These are phyloP conservation scores for Cylloceria caligata DNA, from an alignment of 2,888 invertebrate species.

Conservation along the genomic window DNA sequence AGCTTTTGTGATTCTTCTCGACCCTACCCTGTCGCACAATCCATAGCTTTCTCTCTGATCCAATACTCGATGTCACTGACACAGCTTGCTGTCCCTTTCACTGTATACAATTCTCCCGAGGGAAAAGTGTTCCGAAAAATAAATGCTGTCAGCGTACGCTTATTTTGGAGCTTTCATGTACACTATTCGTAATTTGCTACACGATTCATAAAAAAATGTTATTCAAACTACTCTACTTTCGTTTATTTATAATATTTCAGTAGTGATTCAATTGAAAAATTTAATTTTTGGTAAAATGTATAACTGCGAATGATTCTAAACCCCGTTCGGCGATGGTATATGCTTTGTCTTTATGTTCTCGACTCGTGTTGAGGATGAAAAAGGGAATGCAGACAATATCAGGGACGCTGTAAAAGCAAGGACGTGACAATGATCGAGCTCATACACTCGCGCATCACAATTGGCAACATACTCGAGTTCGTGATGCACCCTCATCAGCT, in stretches of 20 bases:
- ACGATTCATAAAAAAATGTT: too few species aligned
- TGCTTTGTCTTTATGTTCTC: neutral
- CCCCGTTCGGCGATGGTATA: neutral
- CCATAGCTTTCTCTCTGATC: neutral
- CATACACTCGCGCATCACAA: neutral
- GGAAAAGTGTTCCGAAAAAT: neutral
- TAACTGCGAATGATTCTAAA: neutral
- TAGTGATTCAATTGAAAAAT: too few species aligned
- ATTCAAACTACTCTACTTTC: too few species aligned
- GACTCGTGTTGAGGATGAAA: constrained; percentile 4
- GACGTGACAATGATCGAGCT: constrained; percentile 3
- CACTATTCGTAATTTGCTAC: neutral
- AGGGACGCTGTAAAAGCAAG: neutral
- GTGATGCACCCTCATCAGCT: constrained; percentile 12
- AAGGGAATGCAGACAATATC: constrained; percentile 1
- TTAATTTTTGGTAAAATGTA: too few species aligned
- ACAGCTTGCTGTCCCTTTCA: neutral
- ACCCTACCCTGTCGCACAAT: neutral
- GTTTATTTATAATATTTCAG: too few species aligned
- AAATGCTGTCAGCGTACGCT: neutral
- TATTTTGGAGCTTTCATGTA: neutral
- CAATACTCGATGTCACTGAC: constrained; percentile 3
- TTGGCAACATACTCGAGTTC: constrained; percentile 22
- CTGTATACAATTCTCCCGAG: neutral
- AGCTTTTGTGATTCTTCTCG: constrained; percentile 3